Conservation (phyloP, 2,888 invertebrate species). For the Leucophora obtusa region DNA sequence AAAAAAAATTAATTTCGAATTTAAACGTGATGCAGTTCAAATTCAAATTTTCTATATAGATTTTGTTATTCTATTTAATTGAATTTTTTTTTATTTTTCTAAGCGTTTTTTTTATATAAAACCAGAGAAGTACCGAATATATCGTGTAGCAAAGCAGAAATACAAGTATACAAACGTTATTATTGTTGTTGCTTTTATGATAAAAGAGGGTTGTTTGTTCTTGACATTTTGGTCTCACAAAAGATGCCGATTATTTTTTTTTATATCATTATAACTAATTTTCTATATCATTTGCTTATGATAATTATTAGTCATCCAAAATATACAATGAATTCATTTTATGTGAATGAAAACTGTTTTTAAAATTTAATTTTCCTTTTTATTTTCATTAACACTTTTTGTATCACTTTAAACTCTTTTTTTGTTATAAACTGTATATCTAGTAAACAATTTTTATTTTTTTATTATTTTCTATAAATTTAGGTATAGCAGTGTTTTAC, state of each 20-base stretch:
- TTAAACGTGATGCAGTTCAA: constrained; percentile 18
- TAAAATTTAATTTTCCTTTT: neutral
- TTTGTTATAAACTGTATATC: neutral
- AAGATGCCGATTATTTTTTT: constrained; percentile 23
- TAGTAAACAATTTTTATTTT: constrained; percentile 29
- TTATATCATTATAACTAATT: constrained; percentile 23
- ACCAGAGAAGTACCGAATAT: constrained; percentile 1
- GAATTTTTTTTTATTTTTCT: constrained; percentile 16
- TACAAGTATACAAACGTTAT: neutral
- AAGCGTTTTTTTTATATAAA: constrained; percentile 4
- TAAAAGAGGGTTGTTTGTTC: constrained; percentile 47
- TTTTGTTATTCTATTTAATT: constrained; percentile 5
- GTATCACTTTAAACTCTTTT: constrained; percentile 1
- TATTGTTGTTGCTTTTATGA: constrained; percentile 33
- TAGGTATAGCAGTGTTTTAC: constrained; percentile 36
- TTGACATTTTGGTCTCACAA: constrained; percentile 7
- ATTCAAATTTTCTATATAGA: constrained; percentile 1
- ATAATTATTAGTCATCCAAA: constrained; percentile 11
- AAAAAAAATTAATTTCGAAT: constrained; percentile 5
- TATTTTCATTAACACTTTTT: constrained; percentile 3
- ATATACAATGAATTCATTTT: neutral
- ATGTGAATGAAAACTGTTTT: constrained; percentile 4
- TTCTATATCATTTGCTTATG: constrained; percentile 26
- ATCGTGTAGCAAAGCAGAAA: neutral
- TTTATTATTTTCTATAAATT: constrained; percentile 27